These are phyloP conservation scores for Drosophila rhopaloa DNA, from an alignment of 1,140 invertebrate genomes.

Conservation along the genomic window DNA sequence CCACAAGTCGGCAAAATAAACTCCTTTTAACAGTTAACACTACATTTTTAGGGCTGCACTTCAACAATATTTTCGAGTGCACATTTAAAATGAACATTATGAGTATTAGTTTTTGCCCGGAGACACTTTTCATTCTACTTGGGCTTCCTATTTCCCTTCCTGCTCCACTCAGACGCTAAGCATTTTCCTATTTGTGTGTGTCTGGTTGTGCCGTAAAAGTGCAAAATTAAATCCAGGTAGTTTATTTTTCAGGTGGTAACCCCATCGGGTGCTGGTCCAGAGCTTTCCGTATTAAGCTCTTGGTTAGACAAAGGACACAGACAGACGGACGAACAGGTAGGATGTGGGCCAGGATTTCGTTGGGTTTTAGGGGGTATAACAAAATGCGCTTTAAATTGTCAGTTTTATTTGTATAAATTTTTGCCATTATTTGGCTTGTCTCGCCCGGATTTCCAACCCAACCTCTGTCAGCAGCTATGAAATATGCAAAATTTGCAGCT, in stretches of 20 bases:
- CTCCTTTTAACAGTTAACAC: background rate
- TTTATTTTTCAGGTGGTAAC: conserved; percentile 64
- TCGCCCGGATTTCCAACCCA: conserved; percentile 43
- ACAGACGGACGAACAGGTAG: conserved; percentile 3
- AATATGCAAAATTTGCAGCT: conserved; percentile 81
- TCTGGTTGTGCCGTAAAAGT: conserved; percentile 59
- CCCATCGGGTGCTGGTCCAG: conserved; percentile 50
- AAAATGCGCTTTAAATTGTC: conserved; percentile 69
- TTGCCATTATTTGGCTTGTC: conserved; percentile 74
- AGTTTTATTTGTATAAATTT: conserved; percentile 82
- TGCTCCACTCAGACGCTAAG: conserved; percentile 1
- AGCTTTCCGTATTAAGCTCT: conserved; percentile 61
- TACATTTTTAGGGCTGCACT: background rate
- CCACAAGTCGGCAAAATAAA: too few relatives aligned
- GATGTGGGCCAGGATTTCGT: conserved; percentile 11
- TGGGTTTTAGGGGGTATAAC: conserved; percentile 14
- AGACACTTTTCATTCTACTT: conserved; percentile 45
- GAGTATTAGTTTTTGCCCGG: conserved; percentile 16
- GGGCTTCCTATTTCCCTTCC: background rate
- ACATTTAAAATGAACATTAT: conserved; percentile 35
- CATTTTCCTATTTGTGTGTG: conserved; percentile 25
- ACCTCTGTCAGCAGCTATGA: conserved; percentile 70
- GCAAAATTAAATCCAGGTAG: conserved; percentile 73
- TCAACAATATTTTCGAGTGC: conserved; percentile 10
- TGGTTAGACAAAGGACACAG: conserved; percentile 52